Evolutionary conservation across 2,797 vertebrate genomes (phyloP), one percentile per base, ranked within the genome.

Genomic region (Clarias fuscus): DNA sequence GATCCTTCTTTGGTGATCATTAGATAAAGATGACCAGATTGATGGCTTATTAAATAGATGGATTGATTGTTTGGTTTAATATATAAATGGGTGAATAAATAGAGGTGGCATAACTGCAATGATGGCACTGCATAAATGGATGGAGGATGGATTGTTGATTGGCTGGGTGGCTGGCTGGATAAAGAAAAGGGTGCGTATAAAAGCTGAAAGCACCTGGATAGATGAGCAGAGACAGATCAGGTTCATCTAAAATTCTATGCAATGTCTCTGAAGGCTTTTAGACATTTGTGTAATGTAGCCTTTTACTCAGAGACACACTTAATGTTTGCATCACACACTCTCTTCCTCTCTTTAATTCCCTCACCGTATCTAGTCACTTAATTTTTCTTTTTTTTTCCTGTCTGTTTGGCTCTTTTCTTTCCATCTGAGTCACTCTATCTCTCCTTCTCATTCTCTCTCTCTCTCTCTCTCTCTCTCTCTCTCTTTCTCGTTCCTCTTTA

Each of bases 281-380:
- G 43, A 75, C 24, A 17, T 75, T n/a, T n/a, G 72, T 53, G 43
- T 75, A 75, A n/a, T 0, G 71, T n/a, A n/a, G 6, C 48, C n/a
- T 76, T 56, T 76, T 27, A 75, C 43, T 75, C 40, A 48, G 72
- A 75, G 72, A 75, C 20, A 53, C 43, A 75, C 43, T n/a, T 75
- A 27, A 75, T 56, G 43, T 75, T 75, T 17, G n/a, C 24, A 75
- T 56, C 72, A 22, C 5, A 48, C 10, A 11, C 48, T 48, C 68
- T 71, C 68, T 40, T 7, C 37, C 33, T 64, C 58, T 43, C 78
- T 70, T 24, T 59, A 13, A 67, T 83, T 83, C 22, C n/a, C 53
- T 82, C 65, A 43, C n/a, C n/a, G 0, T 56, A 27, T 72, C 53
- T 70, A 17, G 7, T 76, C 73, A 14, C 5, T 27, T 27, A 14